Evolutionary conservation across 1,140 invertebrate species (phyloP), one percentile per base, ranked within the genome.

Genomic region (Drosophila yakuba): DNA sequence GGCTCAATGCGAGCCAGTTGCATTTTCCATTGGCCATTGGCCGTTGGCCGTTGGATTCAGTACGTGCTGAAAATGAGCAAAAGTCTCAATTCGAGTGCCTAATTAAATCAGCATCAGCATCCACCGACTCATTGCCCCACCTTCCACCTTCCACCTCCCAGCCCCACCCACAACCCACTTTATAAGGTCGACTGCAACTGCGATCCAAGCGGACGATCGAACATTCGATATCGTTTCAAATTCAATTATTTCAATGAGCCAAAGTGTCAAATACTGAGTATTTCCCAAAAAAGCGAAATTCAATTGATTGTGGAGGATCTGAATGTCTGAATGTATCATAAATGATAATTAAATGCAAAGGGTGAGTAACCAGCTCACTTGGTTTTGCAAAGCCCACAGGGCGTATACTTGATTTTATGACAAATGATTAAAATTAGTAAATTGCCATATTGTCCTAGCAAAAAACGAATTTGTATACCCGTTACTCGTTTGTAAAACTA

Each of bases 231-330:
- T 58, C 72, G 50, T 54, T 69, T 50, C 25, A 74, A 86, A 82
- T 86, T 85, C 74, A 85, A 85, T 85, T 85, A 86, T 73, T 85
- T 44, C 62, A 85, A 77, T 73, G 59, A 81, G 66, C 45, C 80
- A 76, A 74, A 76, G 80, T 83, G 80, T 80, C 76, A 80, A 71
- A 73, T 63, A 50, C 52, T 52, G 11, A 61, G 38, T 55, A 51
- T 64, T 69, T 48, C 60, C 64, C 63, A 56, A 78, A 78, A 74
- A 71, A 81, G 60, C 50, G 54, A 85, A 63, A 60, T 59, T 86
- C 74, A 86, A 86, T 86, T 71, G 73, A 75, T 63, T 69, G 62
- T 61, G 48, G 45, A 45, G 25, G 43, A 44, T 54, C n/a, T n/a
- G n/a, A n/a, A n/a, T n/a, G 39, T 58, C 43, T 45, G 44, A 25